Conservation (phyloP, 2,113 vertebrate genomes). For the Tursiops truncatus region DNA sequence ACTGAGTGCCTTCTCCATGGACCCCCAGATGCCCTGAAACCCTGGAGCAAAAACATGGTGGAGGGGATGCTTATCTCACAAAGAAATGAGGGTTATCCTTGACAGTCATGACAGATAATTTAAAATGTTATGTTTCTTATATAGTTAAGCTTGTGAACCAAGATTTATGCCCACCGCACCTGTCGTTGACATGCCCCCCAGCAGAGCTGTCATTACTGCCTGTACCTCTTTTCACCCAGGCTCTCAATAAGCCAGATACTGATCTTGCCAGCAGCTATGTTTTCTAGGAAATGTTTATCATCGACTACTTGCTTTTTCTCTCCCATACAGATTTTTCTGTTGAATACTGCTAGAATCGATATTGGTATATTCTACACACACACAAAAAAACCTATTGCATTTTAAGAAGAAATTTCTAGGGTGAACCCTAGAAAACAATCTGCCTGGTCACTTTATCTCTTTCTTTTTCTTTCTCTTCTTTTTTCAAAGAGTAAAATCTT, state of each 20-base stretch:
- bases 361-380: background rate
- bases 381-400: background rate
- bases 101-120: background rate
- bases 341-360: background rate
- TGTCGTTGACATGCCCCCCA: background rate
- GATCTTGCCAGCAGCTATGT: background rate
- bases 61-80: background rate
- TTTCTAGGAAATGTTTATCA: constrained; percentile 3
- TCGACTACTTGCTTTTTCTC: background rate
- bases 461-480: background rate
- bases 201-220: background rate
- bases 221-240: background rate
- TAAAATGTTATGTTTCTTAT: background rate
- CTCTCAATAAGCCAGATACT: background rate
- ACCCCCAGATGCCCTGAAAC: background rate
- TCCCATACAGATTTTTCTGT: background rate
- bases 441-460: background rate
- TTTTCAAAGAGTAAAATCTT: background rate
- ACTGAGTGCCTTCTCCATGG: background rate
- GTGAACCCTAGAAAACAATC: constrained; percentile 30
- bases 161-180: background rate
- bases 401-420: background rate
- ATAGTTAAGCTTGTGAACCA: background rate
- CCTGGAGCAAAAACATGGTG: background rate
- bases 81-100: background rate